Base-by-base conservation (phyloP, 2,797 vertebrate genomes). In the Naso thynnoides region DNA sequence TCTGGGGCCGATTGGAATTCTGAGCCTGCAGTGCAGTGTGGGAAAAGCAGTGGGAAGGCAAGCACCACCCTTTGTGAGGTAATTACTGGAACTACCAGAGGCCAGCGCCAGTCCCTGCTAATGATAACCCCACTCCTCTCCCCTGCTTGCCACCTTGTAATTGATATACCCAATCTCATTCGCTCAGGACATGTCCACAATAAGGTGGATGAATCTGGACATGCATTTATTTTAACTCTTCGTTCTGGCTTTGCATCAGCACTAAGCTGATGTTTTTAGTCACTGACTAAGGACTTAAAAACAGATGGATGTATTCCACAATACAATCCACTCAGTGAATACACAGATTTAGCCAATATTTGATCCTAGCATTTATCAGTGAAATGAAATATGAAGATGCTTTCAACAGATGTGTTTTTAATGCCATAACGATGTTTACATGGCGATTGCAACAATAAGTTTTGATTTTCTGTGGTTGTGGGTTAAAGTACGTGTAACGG, bases 61-160 rank as follows among this genome's bases (percentile, higher is more conserved):
- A 93, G 92, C 90, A 93, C 88, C 92, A 89, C 89, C 92, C 92
- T 94, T 94, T 95, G 94, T 94, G 93, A 93, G 84, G 91, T 95
- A 95, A 95, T 95, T 95, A 94, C 94, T 94, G 94, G 93, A 95
- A 95, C 94, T 94, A 93, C 85, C 91, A 89, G 90, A 93, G 93
- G 89, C 92, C 93, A 94, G 92, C 90, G 90, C 91, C 87, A 91
- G 92, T 81, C 92, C 88, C 89, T 86, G 89, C 93, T 95, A 94
- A 95, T 95, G 93, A 95, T 94, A 94, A 94, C 92, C 93, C 91
- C 89, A 63, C 87, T 91, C 64, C 84, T 89, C 90, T 90, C 85
- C 82, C 87, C 91, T 87, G 90, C 91, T 85, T 90, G 94, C 93
- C 91, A 93, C 93, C 91, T 91, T 91, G 91, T 91, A 86, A 78